Evolutionary conservation across 2,888 invertebrate species (phyloP).

Genomic region (Anoncus sp.): DNA sequence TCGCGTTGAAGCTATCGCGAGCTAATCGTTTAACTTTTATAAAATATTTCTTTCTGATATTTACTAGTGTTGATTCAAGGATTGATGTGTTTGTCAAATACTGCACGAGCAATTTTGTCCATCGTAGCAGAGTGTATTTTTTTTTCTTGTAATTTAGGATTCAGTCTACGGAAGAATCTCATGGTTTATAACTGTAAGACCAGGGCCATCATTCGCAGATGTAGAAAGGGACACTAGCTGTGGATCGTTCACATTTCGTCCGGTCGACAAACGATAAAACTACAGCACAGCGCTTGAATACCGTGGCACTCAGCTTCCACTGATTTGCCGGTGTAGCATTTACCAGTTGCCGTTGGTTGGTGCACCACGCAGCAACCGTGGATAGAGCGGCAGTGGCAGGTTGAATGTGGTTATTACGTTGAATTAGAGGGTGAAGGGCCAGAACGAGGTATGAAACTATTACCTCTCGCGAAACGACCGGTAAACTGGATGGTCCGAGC

Average conservation of each 20-base stretch:
- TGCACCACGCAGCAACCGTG: conserved; percentile 47
- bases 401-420: conserved; percentile 83
- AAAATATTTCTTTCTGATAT: no score
- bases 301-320: conserved; percentile 51
- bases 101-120: no score
- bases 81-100: no score
- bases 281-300: conserved; percentile 34
- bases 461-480: conserved; percentile 81
- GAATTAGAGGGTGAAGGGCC: conserved; percentile 83
- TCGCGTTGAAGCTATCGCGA: no score
- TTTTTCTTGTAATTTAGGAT: no score
- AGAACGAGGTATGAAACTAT: conserved; percentile 83
- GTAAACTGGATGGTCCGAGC: conserved; percentile 58
- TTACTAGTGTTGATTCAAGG: no score
- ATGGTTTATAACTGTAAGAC: background rate
- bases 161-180: no score
- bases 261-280: conserved; percentile 35
- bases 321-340: conserved; percentile 45
- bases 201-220: background rate
- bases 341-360: conserved; percentile 48
- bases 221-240: background rate
- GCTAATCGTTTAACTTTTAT: no score
- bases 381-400: conserved; percentile 74
- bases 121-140: no score
- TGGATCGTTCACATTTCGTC: conserved; percentile 41